These are phyloP conservation scores for Upupa epops DNA, from an alignment of 2,113 vertebrate species.

Conservation along the genomic window DNA sequence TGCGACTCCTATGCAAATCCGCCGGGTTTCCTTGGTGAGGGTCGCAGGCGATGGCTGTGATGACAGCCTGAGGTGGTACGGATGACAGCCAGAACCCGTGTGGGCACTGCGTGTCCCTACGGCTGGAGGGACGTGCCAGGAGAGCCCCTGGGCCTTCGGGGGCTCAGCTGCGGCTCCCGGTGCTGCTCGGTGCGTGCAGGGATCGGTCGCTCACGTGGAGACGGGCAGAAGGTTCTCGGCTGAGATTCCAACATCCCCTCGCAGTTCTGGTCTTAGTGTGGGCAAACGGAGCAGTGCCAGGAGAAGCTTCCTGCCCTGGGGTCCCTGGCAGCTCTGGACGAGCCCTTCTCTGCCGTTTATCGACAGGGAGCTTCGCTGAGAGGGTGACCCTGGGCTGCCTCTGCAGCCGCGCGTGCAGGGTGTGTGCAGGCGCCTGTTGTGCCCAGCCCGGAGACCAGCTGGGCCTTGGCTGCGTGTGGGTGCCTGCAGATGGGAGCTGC, in stretches of 20 bases:
- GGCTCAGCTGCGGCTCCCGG: too few species aligned
- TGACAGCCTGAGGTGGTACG: constrained; percentile 67
- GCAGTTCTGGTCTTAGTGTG: background rate
- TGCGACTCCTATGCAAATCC: constrained; percentile 78
- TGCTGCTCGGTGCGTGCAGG: background rate
- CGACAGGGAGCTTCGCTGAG: accelerated
- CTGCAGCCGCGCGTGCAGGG: accelerated
- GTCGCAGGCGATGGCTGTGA: constrained; percentile 71
- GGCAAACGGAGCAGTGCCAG: too few species aligned
- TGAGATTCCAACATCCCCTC: background rate
- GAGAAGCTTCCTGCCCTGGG: background rate
- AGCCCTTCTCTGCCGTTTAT: accelerated
- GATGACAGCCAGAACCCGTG: too few species aligned
- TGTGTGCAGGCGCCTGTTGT: accelerated
- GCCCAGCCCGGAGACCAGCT: background rate
- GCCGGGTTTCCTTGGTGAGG: constrained; percentile 75
- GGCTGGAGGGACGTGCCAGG: background rate
- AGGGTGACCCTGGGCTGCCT: background rate
- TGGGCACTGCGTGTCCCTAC: too few species aligned
- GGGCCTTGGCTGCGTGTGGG: background rate
- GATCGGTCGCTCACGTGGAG: background rate
- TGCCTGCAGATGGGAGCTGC: background rate
- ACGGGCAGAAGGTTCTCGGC: background rate
- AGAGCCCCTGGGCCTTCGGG: background rate
- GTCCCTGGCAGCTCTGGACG: accelerated